phyloP scores from a whole-genome alignment of 1,140 invertebrate species.

The Stenopsyche tienmushanensis region DNA sequence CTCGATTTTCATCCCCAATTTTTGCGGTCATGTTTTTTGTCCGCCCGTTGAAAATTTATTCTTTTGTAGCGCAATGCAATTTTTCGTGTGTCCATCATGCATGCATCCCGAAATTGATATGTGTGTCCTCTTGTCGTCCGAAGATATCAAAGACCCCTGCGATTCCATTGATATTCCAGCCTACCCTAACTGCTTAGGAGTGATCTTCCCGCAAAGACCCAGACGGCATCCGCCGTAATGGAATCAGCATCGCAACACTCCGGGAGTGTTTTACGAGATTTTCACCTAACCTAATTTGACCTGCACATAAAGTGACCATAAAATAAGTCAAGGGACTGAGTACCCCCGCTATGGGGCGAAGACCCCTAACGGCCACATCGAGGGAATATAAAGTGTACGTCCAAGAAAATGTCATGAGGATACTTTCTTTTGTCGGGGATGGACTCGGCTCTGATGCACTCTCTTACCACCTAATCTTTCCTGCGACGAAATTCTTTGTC shows the following conservation, averaged over 20 bases:
- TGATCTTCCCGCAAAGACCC: slow-evolving; percentile 1
- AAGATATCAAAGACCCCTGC: no score
- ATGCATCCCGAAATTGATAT: no score
- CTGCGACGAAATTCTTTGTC: background rate
- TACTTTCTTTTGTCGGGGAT: no score
- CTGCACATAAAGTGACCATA: slow-evolving; percentile 37
- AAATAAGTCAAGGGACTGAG: slow-evolving; percentile 19
- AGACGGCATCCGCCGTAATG: slow-evolving; percentile 28
- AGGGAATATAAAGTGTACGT: slow-evolving; percentile 13
- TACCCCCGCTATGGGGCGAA: background rate
- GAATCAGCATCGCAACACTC: slow-evolving; percentile 33
- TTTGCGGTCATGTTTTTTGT: no score
- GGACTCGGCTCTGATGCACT: no score
- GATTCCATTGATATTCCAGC: slow-evolving; percentile 9
- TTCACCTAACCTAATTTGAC: slow-evolving; percentile 39
- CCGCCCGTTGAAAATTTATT: no score
- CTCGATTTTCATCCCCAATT: no score
- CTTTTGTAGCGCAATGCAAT: no score
- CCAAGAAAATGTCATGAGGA: background rate
- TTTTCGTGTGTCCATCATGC: no score
- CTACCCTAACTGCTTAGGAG: slow-evolving; percentile 4
- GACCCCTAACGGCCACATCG: background rate
- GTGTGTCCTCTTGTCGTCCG: no score
- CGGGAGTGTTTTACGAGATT: slow-evolving; percentile 42
- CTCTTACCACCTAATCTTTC: background rate